Evolutionary conservation across 2,797 vertebrate genomes (phyloP).

Genomic region (Microctenopoma lineatum): DNA sequence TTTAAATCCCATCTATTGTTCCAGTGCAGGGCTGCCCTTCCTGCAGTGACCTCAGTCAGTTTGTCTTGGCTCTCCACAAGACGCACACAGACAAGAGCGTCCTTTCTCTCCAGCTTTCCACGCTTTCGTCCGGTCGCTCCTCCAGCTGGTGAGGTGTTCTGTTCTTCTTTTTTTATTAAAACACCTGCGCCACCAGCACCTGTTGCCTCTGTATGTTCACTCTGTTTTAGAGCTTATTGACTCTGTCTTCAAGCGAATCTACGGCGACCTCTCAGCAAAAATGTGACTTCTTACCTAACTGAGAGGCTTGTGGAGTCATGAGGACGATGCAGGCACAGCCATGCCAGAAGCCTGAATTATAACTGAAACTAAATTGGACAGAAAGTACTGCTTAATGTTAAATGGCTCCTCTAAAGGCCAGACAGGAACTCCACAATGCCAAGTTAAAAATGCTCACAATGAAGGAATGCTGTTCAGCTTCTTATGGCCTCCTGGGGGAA

Average conservation of each 20-base stretch:
- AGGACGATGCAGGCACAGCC: constrained; percentile 12
- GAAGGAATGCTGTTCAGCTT: constrained; percentile 70
- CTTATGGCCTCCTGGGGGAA: constrained; percentile 62
- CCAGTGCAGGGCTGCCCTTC: constrained; percentile 70
- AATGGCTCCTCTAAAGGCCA: constrained; percentile 44
- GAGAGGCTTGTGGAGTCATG: constrained; percentile 33
- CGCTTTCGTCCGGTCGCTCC: constrained; percentile 19
- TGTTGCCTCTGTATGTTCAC: background rate
- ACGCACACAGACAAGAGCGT: constrained; percentile 29
- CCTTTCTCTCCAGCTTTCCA: constrained; percentile 17
- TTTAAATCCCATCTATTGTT: constrained; percentile 82
- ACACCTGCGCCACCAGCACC: constrained; percentile 43
- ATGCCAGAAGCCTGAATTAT: constrained; percentile 11
- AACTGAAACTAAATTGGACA: constrained; percentile 15
- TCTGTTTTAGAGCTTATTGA: constrained; percentile 15
- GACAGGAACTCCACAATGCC: constrained; percentile 21
- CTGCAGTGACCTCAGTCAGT: constrained; percentile 67
- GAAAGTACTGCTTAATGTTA: constrained; percentile 19
- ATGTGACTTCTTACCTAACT: constrained; percentile 48
- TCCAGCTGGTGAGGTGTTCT: constrained; percentile 15
- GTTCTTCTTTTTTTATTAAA: constrained; percentile 3
- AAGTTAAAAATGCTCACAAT: constrained; percentile 39
- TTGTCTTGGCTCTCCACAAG: constrained; percentile 47
- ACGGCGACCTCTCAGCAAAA: too few species aligned
- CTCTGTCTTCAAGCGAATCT: too few species aligned